These are phyloP conservation scores for Drosophila pseudoananassae DNA, from an alignment of 1,140 invertebrate genomes.

Conservation along the genomic window DNA sequence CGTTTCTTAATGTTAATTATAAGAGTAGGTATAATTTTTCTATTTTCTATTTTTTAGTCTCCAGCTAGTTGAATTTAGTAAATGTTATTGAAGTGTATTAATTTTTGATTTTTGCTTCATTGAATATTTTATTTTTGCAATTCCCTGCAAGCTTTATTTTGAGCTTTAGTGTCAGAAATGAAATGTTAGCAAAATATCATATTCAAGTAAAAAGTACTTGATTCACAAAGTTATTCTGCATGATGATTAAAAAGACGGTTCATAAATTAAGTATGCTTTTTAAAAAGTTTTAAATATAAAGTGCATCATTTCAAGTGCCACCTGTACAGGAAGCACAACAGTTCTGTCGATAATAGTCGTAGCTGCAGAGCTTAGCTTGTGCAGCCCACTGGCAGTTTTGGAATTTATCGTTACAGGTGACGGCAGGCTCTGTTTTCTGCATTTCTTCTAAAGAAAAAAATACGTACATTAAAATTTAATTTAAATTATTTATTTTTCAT, in stretches of 20 bases:
- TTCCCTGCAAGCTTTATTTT: slow-evolving; percentile 40
- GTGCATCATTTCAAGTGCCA: slow-evolving; percentile 12
- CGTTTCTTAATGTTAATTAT: slow-evolving; percentile 24
- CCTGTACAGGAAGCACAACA: slow-evolving; percentile 87
- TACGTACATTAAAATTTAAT: no score
- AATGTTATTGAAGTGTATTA: slow-evolving; percentile 9
- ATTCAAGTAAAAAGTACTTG: slow-evolving; percentile 2
- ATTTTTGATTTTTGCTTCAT: slow-evolving; percentile 1
- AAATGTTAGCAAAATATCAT: slow-evolving; percentile 15
- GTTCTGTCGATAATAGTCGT: slow-evolving; percentile 91
- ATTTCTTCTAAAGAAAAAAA: slow-evolving; percentile 31
- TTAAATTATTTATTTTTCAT: background rate
- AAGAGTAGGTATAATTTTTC: slow-evolving; percentile 16
- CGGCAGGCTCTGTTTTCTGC: slow-evolving; percentile 63
- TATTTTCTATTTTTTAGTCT: slow-evolving; percentile 26
- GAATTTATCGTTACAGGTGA: slow-evolving; percentile 89
- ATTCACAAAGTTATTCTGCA: background rate
- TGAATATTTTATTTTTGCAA: slow-evolving; percentile 25
- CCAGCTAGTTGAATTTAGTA: slow-evolving; percentile 29
- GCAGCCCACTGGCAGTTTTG: slow-evolving; percentile 90
- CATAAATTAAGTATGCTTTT: slow-evolving; percentile 31
- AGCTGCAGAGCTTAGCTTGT: slow-evolving; percentile 91
- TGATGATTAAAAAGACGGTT: background rate
- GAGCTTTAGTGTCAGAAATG: slow-evolving; percentile 44
- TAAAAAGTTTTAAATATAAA: slow-evolving; percentile 1